Conservation (phyloP, 1,140 invertebrate species). For the Drosophila ogumai region DNA sequence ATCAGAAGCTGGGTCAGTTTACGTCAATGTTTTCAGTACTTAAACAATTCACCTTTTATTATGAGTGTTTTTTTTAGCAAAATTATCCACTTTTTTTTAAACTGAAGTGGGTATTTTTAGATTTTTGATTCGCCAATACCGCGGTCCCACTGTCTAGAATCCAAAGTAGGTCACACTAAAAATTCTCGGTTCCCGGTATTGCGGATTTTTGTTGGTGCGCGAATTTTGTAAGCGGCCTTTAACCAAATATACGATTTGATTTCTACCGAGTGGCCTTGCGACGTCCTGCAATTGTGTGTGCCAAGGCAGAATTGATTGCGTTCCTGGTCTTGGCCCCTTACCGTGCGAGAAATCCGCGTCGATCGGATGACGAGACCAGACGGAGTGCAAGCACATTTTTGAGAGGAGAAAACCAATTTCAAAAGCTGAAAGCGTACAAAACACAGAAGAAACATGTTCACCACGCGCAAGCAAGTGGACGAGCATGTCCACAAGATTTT, state of each 20-base stretch:
- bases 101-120: neutral
- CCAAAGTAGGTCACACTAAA: neutral
- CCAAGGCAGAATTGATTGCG: neutral
- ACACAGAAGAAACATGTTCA: constrained; percentile 29
- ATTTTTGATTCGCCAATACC: neutral
- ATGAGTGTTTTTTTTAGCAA: neutral
- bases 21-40: too few relatives aligned
- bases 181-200: constrained; percentile 19
- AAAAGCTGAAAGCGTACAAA: constrained; percentile 5
- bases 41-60: neutral
- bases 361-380: constrained; percentile 22
- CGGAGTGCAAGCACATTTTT: constrained; percentile 53
- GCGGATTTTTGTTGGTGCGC: constrained; percentile 21
- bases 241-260: constrained; percentile 24
- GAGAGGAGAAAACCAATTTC: constrained; percentile 4
- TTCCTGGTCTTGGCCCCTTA: neutral
- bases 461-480: constrained; percentile 63
- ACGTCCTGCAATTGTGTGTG: neutral
- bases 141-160: neutral
- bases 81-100: neutral
- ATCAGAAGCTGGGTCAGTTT: neutral
- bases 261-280: neutral
- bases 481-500: constrained; percentile 64
- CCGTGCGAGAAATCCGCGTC: constrained; percentile 7
- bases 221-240: constrained; percentile 12